phyloP scores from a whole-genome alignment of 2,888 invertebrate genomes.

The Dryocosmus kuriphilus region DNA sequence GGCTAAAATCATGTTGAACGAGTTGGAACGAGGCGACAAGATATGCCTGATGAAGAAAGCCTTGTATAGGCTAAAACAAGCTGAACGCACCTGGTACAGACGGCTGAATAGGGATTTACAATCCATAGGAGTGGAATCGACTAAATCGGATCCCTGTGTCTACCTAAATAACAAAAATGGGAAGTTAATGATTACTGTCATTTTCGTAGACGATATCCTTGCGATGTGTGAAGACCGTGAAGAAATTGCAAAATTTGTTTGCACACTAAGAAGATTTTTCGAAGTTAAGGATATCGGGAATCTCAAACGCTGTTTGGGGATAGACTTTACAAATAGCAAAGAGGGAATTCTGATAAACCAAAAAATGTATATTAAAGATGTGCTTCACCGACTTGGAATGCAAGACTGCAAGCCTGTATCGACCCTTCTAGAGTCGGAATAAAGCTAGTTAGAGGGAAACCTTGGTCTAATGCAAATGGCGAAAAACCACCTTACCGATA shows the following conservation, averaged over 20 bases:
- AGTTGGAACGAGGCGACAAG: conserved; percentile 36
- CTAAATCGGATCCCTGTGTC: conserved; percentile 23
- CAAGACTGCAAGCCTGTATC: conserved; percentile 58
- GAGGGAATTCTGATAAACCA: conserved; percentile 46
- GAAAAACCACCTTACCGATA: conserved; percentile 37
- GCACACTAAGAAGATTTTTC: background rate
- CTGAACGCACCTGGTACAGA: conserved; percentile 37
- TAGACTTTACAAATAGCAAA: conserved; percentile 16
- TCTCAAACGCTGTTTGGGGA: conserved; percentile 25
- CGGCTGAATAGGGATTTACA: conserved; percentile 8
- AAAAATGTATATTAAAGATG: conserved; percentile 55
- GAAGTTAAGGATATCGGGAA: conserved; percentile 26
- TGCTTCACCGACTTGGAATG: conserved; percentile 62
- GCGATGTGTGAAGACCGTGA: background rate
- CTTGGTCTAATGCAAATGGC: conserved; percentile 16
- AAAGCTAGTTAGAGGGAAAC: conserved; percentile 41
- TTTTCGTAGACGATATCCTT: conserved; percentile 42
- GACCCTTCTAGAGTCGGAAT: conserved; percentile 54
- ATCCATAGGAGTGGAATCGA: background rate
- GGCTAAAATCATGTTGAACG: conserved; percentile 17
- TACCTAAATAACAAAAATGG: background rate
- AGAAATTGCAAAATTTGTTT: background rate
- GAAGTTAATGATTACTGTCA: conserved; percentile 20
- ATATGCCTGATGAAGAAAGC: conserved; percentile 50
- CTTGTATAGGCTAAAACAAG: conserved; percentile 47